These are phyloP conservation scores for Odontesthes bonariensis DNA, from an alignment of 2,113 vertebrate genomes.

Conservation along the genomic window DNA sequence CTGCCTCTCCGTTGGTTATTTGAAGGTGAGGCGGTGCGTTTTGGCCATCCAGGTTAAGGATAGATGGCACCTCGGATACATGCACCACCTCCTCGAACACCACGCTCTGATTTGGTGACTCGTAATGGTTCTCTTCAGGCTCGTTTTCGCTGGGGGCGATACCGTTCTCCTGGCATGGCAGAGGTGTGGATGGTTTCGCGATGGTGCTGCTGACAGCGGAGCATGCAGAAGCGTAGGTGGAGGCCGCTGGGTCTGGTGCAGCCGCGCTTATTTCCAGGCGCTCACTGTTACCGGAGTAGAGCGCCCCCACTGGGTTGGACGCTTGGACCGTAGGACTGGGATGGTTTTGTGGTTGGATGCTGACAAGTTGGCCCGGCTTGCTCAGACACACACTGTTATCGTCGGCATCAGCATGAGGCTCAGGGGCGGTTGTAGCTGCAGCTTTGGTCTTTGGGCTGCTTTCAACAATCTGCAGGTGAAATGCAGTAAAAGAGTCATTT, in stretches of 20 bases:
- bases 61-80: constrained; percentile 49
- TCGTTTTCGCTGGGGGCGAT: constrained; percentile 35
- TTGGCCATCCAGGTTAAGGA: constrained; percentile 62
- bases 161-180: constrained; percentile 52
- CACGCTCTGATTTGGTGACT: constrained; percentile 50
- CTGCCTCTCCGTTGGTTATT: constrained; percentile 36
- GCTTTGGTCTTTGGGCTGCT: background rate
- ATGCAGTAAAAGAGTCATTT: background rate
- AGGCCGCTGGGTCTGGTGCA: background rate
- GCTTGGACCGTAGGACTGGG: background rate
- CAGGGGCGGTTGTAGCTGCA: background rate
- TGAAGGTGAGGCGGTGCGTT: constrained; percentile 6
- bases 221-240: background rate
- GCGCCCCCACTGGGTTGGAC: background rate
- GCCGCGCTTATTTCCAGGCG: constrained; percentile 59
- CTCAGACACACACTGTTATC: constrained; percentile 50
- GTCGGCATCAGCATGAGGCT: constrained; percentile 8
- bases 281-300: constrained; percentile 46
- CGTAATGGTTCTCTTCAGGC: constrained; percentile 73
- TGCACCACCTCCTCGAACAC: constrained; percentile 35
- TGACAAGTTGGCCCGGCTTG: constrained; percentile 69
- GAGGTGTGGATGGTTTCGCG: background rate
- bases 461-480: constrained; percentile 47
- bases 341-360: constrained; percentile 22
- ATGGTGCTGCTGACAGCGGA: background rate